Percentiles rank a stretch among this genome's conserved stretches.
These are phyloP conservation scores for Agrotis clavis DNA, from an alignment of 2,888 invertebrate genomes.

Conservation along the genomic window DNA sequence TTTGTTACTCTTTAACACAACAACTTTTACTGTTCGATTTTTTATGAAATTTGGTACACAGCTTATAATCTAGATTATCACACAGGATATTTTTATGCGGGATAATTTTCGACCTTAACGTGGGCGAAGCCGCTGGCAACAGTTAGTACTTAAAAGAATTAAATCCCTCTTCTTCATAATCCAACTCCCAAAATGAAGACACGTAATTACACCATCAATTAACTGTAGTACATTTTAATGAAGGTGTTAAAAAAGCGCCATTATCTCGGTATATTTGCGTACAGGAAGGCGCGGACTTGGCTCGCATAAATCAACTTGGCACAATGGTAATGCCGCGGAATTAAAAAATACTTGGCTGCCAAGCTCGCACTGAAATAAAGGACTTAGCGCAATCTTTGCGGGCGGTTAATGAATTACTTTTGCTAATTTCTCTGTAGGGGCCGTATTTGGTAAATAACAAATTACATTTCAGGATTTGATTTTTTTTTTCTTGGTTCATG, in stretches of 20 bases:
- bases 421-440: conserved; percentile 84
- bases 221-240: conserved; percentile 83
- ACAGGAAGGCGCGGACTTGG: conserved; percentile 66
- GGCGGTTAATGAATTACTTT: conserved; percentile 90
- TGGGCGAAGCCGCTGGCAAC: too few relatives aligned
- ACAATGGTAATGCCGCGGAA: conserved; percentile 89
- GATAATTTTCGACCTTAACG: too few relatives aligned
- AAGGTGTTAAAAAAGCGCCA: conserved; percentile 86
- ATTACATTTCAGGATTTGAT: background rate
- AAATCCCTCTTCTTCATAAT: conserved; percentile 18
- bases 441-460: conserved; percentile 66
- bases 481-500: background rate
- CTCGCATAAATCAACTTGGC: conserved; percentile 85
- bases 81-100: too few relatives aligned
- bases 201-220: conserved; percentile 76
- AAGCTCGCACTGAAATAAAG: conserved; percentile 85
- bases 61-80: too few relatives aligned
- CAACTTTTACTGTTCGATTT: too few relatives aligned
- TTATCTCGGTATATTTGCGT: conserved; percentile 86
- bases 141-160: background rate
- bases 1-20: too few relatives aligned
- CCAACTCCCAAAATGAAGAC: conserved; percentile 33
- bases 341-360: conserved; percentile 87
- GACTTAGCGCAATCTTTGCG: conserved; percentile 88
- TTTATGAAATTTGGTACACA: too few relatives aligned